Percentiles rank a stretch among this genome's conserved stretches.
Conservation (phyloP, 2,113 vertebrate genomes). For the Pogonocichla stellata region DNA sequence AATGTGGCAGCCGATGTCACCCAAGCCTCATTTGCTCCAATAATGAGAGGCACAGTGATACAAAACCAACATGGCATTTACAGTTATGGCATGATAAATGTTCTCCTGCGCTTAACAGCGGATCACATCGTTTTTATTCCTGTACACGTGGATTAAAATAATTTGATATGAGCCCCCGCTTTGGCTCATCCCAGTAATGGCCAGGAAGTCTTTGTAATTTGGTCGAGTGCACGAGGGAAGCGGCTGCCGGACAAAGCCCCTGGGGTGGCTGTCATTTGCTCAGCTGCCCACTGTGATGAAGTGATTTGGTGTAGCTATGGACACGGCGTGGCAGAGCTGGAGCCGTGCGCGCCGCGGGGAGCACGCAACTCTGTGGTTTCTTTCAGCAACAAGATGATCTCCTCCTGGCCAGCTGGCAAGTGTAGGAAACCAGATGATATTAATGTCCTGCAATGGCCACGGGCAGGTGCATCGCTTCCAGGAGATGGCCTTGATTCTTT, state of each 20-base stretch:
- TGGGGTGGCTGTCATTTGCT: background rate
- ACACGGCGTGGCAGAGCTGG: background rate
- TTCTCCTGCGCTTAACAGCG: background rate
- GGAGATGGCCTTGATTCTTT: background rate
- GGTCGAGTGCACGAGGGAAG: background rate
- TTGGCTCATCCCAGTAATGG: background rate
- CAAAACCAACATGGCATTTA: constrained; percentile 58
- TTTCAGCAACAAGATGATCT: background rate
- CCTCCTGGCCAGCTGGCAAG: background rate
- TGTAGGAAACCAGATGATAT: background rate
- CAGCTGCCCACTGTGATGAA: background rate
- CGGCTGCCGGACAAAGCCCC: background rate
- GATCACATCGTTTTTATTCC: constrained; percentile 43
- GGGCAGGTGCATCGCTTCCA: background rate
- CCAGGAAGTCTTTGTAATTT: background rate
- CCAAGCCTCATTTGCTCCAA: constrained; percentile 51
- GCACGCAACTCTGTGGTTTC: background rate
- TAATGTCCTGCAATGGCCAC: background rate
- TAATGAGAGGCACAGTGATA: constrained; percentile 24
- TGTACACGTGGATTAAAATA: constrained; percentile 38
- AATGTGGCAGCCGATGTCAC: constrained; percentile 43
- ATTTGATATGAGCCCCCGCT: background rate
- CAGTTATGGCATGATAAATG: constrained; percentile 50
- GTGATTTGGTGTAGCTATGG: background rate
- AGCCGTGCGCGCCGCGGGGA: background rate